Evolutionary conservation across 2,888 invertebrate species (phyloP).

Genomic region (Pelosia muscerda): DNA sequence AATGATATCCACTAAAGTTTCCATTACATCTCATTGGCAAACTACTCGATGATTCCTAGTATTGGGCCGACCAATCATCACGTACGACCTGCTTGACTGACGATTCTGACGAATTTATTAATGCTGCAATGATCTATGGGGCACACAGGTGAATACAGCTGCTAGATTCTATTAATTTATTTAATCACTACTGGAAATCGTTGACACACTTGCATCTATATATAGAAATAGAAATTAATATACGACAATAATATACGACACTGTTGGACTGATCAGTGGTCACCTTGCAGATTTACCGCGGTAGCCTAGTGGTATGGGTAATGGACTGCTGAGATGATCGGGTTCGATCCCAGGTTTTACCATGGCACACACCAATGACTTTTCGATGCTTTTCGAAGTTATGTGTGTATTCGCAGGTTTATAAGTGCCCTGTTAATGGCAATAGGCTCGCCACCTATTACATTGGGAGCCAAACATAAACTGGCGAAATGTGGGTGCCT

Average conservation of each 20-base stretch:
- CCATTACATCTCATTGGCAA: slow-evolving; percentile 19
- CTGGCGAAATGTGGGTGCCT: too few relatives aligned
- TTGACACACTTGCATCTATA: not conserved
- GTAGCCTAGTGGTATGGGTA: too few relatives aligned
- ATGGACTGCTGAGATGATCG: too few relatives aligned
- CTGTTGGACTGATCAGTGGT: not conserved
- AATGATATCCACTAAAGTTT: not conserved
- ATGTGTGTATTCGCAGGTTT: too few relatives aligned
- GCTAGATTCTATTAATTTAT: not conserved
- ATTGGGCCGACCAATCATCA: slow-evolving; percentile 3
- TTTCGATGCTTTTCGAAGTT: too few relatives aligned
- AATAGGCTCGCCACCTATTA: too few relatives aligned
- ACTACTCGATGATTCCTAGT: slow-evolving; percentile 5
- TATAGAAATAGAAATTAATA: not conserved
- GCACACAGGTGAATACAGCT: slow-evolving; percentile 9
- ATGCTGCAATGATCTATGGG: slow-evolving; percentile 8
- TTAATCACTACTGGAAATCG: slow-evolving; percentile 10
- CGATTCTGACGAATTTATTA: slow-evolving; percentile 16
- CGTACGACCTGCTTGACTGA: slow-evolving; percentile 11
- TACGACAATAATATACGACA: not conserved
- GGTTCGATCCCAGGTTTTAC: too few relatives aligned
- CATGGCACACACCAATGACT: too few relatives aligned
- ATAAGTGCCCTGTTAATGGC: too few relatives aligned
- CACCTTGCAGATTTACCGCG: too few relatives aligned
- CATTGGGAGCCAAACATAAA: too few relatives aligned